Conservation (phyloP, 1,140 invertebrate genomes). For the Drosophila nikananu region DNA sequence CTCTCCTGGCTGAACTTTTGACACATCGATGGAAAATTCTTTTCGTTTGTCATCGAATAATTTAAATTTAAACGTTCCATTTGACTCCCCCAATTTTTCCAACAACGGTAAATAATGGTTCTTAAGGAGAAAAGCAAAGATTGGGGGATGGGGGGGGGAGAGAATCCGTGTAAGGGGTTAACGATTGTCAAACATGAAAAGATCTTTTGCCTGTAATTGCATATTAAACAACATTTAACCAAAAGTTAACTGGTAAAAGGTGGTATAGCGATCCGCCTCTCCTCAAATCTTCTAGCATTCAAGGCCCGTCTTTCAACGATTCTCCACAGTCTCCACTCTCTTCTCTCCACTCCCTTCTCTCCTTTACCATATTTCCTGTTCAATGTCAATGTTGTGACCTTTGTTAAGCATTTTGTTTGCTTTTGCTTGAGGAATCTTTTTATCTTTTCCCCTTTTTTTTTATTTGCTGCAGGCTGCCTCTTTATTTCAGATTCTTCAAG, state of each 20-base stretch:
- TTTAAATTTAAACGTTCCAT: conserved; percentile 75
- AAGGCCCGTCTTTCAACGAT: conserved; percentile 15
- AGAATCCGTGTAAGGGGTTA: not conserved
- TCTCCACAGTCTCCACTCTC: conserved; percentile 17
- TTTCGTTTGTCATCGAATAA: conserved; percentile 81
- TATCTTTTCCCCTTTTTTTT: conserved; percentile 1
- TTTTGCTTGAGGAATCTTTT: conserved; percentile 57
- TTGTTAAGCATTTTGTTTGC: conserved; percentile 81
- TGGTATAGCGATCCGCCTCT: conserved; percentile 17
- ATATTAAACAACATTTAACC: conserved; percentile 82
- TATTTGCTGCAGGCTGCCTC: conserved; percentile 3
- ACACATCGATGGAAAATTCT: conserved; percentile 61
- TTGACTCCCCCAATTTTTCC: conserved; percentile 22
- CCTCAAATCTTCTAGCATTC: conserved; percentile 7
- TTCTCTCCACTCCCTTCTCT: not conserved
- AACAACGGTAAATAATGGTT: conserved; percentile 60
- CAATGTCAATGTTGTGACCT: conserved; percentile 83
- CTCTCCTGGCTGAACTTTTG: conserved; percentile 45
- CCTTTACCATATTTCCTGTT: conserved; percentile 45
- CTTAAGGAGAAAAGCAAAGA: not conserved
- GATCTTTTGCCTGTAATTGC: conserved; percentile 71
- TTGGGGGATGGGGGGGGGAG: conserved; percentile 3
- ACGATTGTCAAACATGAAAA: conserved; percentile 52
- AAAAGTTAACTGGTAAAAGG: conserved; percentile 67
- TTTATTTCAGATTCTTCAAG: conserved; percentile 55